A percentile compares a stretch with the other conserved stretches of the same genome.
Conservation (phyloP, 2,888 invertebrate species). For the Drosophila yooni region DNA sequence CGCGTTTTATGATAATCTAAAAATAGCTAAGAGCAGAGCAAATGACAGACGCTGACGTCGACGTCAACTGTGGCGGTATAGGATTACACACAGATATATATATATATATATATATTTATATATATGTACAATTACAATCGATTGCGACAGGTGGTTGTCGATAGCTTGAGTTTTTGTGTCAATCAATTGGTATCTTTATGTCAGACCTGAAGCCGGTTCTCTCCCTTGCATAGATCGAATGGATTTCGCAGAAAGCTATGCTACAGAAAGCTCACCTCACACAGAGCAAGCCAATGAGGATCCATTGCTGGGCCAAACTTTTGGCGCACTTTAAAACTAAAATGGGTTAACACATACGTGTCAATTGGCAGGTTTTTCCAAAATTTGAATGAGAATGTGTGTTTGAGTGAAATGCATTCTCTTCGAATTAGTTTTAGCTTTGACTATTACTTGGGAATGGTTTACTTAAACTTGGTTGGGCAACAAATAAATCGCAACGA, state of each 20-base stretch:
- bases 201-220: background rate
- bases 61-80: slow-evolving; percentile 35
- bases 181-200: background rate
- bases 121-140: background rate
- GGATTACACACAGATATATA: slow-evolving; percentile 33
- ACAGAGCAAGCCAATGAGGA: background rate
- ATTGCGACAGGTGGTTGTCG: slow-evolving; percentile 41
- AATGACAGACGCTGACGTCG: slow-evolving; percentile 41
- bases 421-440: slow-evolving; percentile 23
- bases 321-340: background rate
- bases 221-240: background rate
- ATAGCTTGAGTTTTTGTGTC: background rate
- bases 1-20: slow-evolving; percentile 52
- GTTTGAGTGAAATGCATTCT: slow-evolving; percentile 16
- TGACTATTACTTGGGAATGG: slow-evolving; percentile 18
- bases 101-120: background rate
- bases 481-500: slow-evolving; percentile 2
- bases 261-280: slow-evolving; percentile 32
- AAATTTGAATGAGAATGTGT: slow-evolving; percentile 26
- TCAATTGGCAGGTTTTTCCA: slow-evolving; percentile 8
- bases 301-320: slow-evolving; percentile 4
- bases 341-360: background rate
- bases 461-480: slow-evolving; percentile 51
- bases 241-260: slow-evolving; percentile 49
- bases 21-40: slow-evolving; percentile 53